Percentiles rank a stretch among this genome's conserved stretches.
phyloP scores from a whole-genome alignment of 2,797 vertebrate species.

The Poliocrania exsul region DNA sequence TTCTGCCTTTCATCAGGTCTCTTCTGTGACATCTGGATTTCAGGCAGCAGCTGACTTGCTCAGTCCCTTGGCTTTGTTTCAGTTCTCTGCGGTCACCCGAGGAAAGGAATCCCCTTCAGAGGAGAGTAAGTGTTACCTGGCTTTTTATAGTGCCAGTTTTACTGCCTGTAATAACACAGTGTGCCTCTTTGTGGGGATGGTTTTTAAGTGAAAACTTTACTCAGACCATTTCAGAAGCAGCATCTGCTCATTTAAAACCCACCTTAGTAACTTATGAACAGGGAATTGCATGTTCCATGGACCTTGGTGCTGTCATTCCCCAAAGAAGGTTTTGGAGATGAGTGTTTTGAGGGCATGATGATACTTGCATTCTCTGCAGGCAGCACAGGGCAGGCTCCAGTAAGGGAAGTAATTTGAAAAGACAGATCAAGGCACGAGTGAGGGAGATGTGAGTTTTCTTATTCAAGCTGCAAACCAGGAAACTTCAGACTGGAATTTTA shows the following conservation, averaged over 20 bases:
- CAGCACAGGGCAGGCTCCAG: background rate
- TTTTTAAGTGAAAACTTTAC: background rate
- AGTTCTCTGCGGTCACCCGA: constrained; percentile 86
- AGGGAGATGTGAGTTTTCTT: background rate
- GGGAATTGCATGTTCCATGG: background rate
- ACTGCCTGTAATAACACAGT: no score
- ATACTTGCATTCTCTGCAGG: background rate
- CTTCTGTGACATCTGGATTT: constrained; percentile 75
- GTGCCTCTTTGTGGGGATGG: background rate
- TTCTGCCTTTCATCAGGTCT: constrained; percentile 61
- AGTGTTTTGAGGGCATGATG: background rate
- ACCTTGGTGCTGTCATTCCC: background rate
- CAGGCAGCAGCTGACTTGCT: constrained; percentile 83
- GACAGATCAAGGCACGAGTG: background rate
- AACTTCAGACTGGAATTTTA: background rate
- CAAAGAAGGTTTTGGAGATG: background rate
- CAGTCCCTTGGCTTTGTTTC: constrained; percentile 88
- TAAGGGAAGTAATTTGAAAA: background rate
- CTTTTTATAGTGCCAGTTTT: background rate
- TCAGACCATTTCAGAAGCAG: background rate
- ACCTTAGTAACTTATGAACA: background rate
- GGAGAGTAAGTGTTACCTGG: constrained; percentile 77
- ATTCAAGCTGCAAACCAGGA: background rate
- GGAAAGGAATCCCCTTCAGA: constrained; percentile 78
- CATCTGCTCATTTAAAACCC: background rate